Percentiles rank a stretch among this genome's conserved stretches.
Conservation (phyloP, 2,888 invertebrate species). For the Antheraea yamamai region DNA sequence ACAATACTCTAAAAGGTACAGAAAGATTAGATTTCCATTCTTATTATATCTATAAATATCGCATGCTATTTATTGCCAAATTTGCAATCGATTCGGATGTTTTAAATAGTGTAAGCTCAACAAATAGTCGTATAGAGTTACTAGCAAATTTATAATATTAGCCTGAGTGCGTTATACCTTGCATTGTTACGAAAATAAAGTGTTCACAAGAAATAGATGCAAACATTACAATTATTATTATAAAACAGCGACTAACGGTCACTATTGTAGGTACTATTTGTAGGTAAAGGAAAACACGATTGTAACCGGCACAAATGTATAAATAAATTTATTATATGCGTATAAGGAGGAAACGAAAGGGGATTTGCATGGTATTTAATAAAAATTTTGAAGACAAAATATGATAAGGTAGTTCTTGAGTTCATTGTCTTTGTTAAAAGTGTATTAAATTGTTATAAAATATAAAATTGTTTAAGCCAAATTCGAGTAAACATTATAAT, state of each 20-base stretch:
- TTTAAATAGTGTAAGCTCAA: no score
- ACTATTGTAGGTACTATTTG: not conserved
- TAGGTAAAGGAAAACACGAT: not conserved
- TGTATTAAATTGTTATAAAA: no score
- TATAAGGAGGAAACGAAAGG: not conserved
- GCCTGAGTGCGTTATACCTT: no score
- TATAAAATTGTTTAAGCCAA: not conserved
- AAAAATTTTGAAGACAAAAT: no score
- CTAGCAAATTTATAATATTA: no score
- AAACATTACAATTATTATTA: not conserved
- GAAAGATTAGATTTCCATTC: no score
- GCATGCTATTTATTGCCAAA: not conserved
- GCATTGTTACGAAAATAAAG: not conserved
- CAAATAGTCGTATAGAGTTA: no score
- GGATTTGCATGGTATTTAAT: not conserved
- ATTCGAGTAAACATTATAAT: not conserved
- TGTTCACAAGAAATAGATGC: not conserved
- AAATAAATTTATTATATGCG: not conserved
- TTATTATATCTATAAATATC: no score
- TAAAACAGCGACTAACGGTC: not conserved
- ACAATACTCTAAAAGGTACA: no score
- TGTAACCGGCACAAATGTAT: not conserved
- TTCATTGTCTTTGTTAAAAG: no score
- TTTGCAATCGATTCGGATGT: no score
- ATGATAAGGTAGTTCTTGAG: no score